Base-by-base conservation (phyloP, 1,140 invertebrate genomes). In the Drosophila paulistorum region DNA sequence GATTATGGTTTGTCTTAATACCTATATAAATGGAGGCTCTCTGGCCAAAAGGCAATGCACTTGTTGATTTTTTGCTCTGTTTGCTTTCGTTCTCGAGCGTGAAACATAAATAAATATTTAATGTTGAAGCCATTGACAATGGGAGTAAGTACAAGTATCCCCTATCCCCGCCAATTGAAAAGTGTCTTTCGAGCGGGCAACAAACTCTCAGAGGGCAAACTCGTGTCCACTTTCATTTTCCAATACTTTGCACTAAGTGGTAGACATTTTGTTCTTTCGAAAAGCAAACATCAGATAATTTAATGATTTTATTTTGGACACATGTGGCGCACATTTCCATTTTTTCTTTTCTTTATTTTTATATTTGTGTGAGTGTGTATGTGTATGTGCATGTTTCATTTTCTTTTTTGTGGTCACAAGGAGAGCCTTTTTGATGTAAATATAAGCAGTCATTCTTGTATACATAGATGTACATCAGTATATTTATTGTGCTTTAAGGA, bases 71-170 rank as follows among this genome's bases (percentile, higher is more conserved):
- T 62, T 62, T 23, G 67, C 58, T 77, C 39, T 64, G 59, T 77
- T 74, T 55, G 60, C 11, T 51, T 39, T 71, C 33, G 17, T 9
- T 51, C 71, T 68, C 13, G 33, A 77, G 68, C 68, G 74, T 57
- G 58, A 77, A 75, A 75, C 75, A 76, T 75, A 79, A 83, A 83
- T 83, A 83, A 83, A 79, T 83, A 79, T 76, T 83, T 76, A 76
- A 84, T 78, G 66, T 76, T 58, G 37, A 51, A 72, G 59, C 59
- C 72, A 70, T 72, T 76, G 72, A 72, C 76, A 77, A 35, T 39
- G 20, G 55, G 66, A 77, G 61, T 61, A 77, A 57, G 65, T 39
- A 26, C 3, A 26, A 26, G 23, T 26, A 26, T 4, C 10, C 37
- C 3, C 37, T 1, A 13, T 13, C 37, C 37, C 9, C 9, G 1